Base-by-base conservation (phyloP, 35 echinoderm and acorn worm species). In the Holothuria glaberrima region DNA sequence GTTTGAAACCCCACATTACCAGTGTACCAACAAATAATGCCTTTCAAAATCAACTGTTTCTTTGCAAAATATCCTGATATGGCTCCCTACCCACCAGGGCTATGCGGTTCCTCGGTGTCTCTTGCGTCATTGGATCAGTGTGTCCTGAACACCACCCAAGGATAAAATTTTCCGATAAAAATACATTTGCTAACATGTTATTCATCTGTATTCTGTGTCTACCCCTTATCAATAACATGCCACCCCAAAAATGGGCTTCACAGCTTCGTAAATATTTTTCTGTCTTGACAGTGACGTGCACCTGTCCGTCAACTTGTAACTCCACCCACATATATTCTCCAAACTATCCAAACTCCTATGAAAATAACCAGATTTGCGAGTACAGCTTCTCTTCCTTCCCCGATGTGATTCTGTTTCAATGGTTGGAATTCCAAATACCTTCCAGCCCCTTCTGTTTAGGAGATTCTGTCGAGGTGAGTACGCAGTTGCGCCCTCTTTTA, bases 391-490 rank as follows among this genome's bases (percentile, higher is more conserved):
- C 71, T 19, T 38, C 71, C 9, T 75, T 75, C 20, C 71, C 71
- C 16, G 31, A 44, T 35, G 44, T n/a, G 2, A 41, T 75, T 31
- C 71, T 32, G 22, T 19, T 75, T 12, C 32, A 38, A 41, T 75
- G 71, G 71, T n/a, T 75, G 21, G 20, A 32, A 12, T 75, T 75
- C 41, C 21, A 32, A 32, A 12, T 75, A 6, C 71, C 32, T 6
- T 4, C 14, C 0, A 75, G 71, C 34, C 6, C 41, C 13, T 38
- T n/a, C 0, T 75, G 71, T 12, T 10, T 19, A 5, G 16, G 21
- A n/a, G 71, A 75, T 75, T 75, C 71, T 45, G 71, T 75, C 13
- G 20, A 12, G 71, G 71, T 75, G 3, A 75, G 71, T 75, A 16
- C 29, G n/a, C n/a, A n/a, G n/a, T n/a, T n/a, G n/a, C n/a, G n/a